These are phyloP conservation scores for Strigops habroptila DNA, from an alignment of 2,113 vertebrate genomes.

Conservation along the genomic window DNA sequence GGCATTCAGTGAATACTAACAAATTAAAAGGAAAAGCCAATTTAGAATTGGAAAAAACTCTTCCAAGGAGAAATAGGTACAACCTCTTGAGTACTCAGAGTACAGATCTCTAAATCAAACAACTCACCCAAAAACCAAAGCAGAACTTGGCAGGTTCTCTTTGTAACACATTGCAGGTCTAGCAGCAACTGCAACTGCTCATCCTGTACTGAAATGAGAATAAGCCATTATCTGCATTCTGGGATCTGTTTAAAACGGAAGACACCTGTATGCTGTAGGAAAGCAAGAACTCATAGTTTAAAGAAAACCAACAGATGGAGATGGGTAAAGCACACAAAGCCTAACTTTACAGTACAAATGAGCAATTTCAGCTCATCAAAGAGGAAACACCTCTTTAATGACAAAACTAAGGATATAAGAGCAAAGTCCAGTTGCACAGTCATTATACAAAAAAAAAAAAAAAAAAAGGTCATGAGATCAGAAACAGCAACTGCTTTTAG, in stretches of 20 bases:
- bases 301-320: slow-evolving; percentile 45
- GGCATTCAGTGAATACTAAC: neutral
- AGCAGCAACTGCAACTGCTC: neutral
- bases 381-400: slow-evolving; percentile 47
- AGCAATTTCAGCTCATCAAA: slow-evolving; percentile 48
- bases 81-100: neutral
- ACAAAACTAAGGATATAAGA: slow-evolving; percentile 41
- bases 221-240: slow-evolving; percentile 15
- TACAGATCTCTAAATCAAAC: neutral
- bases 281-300: slow-evolving; percentile 37
- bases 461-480: neutral
- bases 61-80: neutral
- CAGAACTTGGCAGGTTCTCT: neutral
- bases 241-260: neutral
- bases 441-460: neutral
- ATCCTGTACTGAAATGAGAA: slow-evolving; percentile 6
- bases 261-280: slow-evolving; percentile 42
- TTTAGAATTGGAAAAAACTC: neutral
- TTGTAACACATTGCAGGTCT: neutral
- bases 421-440: neutral
- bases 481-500: neutral
- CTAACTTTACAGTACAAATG: slow-evolving; percentile 36
- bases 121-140: neutral
- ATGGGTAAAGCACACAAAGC: neutral
- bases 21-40: neutral